Evolutionary conservation across 2,888 invertebrate genomes (phyloP), one percentile per base, ranked within the genome.

Genomic region (Mechanitis mazaeus): DNA sequence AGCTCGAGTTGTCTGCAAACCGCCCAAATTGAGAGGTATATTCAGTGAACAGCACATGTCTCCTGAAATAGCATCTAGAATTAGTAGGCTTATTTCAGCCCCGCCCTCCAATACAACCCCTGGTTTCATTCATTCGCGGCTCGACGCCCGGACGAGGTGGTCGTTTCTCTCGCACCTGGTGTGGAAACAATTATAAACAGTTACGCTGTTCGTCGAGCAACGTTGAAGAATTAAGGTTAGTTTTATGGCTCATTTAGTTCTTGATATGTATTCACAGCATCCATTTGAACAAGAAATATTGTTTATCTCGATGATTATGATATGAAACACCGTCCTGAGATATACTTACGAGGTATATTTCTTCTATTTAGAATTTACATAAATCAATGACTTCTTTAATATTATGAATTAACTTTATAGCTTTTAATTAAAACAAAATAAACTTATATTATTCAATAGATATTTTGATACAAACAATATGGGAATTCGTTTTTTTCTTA

Each of bases 71-170:
- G 46, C 63, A 64, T 54, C 59, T 38, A 4, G 47, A 63, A 59
- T 59, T 46, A 55, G 58, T 38, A 50, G 58, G 57, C 50, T 62
- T 59, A 60, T 58, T 42, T 56, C 71, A 73, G 85, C 84, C 84
- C 85, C 87, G 83, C 87, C 88, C 84, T 82, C 79, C 68, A 9
- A 67, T 72, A 70, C 81, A 72, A 78, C 83, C 85, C 84, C 81
- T 78, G 80, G 71, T 72, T 84, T 82, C 88, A 88, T 87, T 88
- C 88, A 87, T 82, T 83, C 81, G 77, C 73, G 79, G 74, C 74
- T 69, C 68, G 66, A 61, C 71, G 68, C 70, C 76, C 80, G 76
- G 60, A 68, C 60, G 42, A 78, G 76, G 72, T 72, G 72, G 71
- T 70, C 76, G 81, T 68, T 2, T 35, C 35, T 6, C 64, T 65